Percentiles rank a stretch among this genome's conserved stretches.
phyloP scores from a whole-genome alignment of 2,113 vertebrate genomes.

The Catharus bicknelli region DNA sequence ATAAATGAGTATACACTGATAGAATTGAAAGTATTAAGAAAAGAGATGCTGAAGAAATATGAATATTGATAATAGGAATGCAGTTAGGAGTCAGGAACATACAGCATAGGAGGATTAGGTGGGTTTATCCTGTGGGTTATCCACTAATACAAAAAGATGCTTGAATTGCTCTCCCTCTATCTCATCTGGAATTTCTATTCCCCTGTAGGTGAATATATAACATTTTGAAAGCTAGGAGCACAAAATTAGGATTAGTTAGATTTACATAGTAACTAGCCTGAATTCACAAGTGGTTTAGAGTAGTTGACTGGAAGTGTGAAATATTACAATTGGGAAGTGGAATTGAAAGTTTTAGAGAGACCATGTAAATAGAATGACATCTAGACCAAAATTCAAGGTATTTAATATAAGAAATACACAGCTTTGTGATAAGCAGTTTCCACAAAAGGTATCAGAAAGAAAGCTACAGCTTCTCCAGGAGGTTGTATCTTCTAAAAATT shows the following conservation, averaged over 20 bases:
- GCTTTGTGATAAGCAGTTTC: not conserved
- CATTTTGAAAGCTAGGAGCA: not conserved
- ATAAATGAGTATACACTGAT: not conserved
- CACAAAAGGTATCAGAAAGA: not conserved
- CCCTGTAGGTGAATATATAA: not conserved
- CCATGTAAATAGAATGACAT: not conserved
- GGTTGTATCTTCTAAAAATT: not conserved
- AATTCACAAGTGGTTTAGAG: not conserved
- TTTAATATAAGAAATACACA: not conserved
- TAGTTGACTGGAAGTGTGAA: not conserved
- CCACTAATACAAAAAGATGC: not conserved
- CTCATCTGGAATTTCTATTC: not conserved
- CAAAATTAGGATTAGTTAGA: conserved; percentile 7
- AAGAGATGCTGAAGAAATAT: not conserved
- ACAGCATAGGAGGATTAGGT: not conserved
- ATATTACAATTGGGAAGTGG: not conserved
- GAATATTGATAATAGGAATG: not conserved
- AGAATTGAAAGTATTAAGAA: not conserved
- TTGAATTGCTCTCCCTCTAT: not conserved
- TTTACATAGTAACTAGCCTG: not conserved
- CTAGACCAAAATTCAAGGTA: not conserved
- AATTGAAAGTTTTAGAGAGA: not conserved
- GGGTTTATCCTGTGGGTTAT: not conserved
- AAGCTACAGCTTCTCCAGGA: not conserved
- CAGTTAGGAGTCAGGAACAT: not conserved